Evolutionary conservation across 2,113 vertebrate species (phyloP), one percentile per base, ranked within the genome.

Genomic region (Aix galericulata): DNA sequence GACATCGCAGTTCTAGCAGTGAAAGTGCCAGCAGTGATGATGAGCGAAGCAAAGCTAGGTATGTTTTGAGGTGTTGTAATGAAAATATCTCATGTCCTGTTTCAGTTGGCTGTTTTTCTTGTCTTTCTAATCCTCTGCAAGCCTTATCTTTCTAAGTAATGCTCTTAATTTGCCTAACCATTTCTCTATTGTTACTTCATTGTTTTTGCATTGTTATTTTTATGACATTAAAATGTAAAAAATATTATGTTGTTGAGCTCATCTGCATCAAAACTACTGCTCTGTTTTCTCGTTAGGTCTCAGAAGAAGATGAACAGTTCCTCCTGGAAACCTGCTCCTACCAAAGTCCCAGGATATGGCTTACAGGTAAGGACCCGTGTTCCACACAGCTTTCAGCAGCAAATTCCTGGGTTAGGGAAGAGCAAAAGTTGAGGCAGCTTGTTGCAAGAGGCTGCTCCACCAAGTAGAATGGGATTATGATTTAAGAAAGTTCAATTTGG

Each of bases 271-370:
- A 23, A 63, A 79, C 13, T 5, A 4, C 1, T 84, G 1, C 14
- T 58, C 38, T 78, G 9, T 44, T 94, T 56, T 34, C 40, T 68
- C 46, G 89, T 86, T 66, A 99, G 98, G 88, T 96, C 97, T 77
- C 97, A 97, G 89, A 98, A 97, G 92, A 98, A 82, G 78, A 59
- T 75, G 27, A 89, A 94, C 48, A 96, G 66, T 79, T 96, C 97
- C 59, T 72, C 94, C 46, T 91, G 90, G 32, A 75, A 78, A 32
- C 55, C 91, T 25, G 92, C 96, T 86, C 94, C 96, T 74, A 81
- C 94, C n/a, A 98, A 89, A 96, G 96, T 96, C 44, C 92, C 98
- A 4, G 98, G 98, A 34, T 99, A 99, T 29, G 99, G 99, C 11
- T 98, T 99, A 6, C 99, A 98, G 97, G 99, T 99, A 69, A 53